Evolutionary conservation across 2,113 vertebrate species (phyloP).

Genomic region (Mus pahari): DNA sequence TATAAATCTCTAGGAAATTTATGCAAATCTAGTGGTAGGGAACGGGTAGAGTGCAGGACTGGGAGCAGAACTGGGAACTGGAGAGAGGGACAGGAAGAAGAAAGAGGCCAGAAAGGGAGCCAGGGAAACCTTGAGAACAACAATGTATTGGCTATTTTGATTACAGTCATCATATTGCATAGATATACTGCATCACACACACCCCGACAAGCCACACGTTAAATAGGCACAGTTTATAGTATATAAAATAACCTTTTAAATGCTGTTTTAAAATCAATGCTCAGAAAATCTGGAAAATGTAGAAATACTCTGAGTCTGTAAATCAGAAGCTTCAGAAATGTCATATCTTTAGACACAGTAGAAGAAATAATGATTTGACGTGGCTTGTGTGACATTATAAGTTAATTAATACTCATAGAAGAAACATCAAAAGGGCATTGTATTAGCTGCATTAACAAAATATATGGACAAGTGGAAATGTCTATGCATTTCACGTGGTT

Average conservation of each 20-base stretch:
- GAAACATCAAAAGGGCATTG: slow-evolving; percentile 22
- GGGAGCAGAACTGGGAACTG: background rate
- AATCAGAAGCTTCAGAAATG: background rate
- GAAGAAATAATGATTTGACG: background rate
- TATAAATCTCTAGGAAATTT: background rate
- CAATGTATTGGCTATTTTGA: background rate
- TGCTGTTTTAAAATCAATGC: background rate
- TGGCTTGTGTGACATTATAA: background rate
- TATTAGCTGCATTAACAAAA: background rate
- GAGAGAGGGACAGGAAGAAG: background rate
- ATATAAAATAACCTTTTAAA: background rate
- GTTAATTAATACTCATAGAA: background rate
- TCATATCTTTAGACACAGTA: background rate
- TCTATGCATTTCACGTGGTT: slow-evolving; percentile 10
- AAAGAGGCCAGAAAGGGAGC: background rate
- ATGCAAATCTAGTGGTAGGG: background rate
- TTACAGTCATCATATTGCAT: background rate
- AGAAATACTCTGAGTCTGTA: background rate
- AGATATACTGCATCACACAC: background rate
- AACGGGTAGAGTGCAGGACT: background rate
- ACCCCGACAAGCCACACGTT: background rate
- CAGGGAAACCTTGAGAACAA: background rate
- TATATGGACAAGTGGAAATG: background rate
- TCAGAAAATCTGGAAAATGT: slow-evolving; percentile 32
- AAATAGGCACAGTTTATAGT: background rate